phyloP scores from a whole-genome alignment of 1,140 invertebrate genomes.

The Drosophila subpulchrella region DNA sequence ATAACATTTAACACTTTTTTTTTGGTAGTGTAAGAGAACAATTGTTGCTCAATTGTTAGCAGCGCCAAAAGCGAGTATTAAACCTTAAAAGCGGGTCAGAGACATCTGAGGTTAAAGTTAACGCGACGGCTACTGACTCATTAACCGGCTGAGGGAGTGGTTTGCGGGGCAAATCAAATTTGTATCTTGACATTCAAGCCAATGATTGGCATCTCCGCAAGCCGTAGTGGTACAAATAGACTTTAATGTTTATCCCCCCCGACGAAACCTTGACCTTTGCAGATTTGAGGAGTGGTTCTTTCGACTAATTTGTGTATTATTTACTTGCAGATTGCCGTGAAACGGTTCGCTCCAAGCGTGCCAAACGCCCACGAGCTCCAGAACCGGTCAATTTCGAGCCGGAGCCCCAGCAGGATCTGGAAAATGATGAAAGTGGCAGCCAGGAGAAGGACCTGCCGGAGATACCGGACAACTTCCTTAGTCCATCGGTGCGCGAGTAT shows the following conservation, averaged over 20 bases:
- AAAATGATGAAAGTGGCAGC: conserved; percentile 88
- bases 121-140: conserved; percentile 31
- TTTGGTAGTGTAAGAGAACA: conserved; percentile 34
- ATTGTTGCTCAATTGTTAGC: conserved; percentile 54
- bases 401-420: conserved; percentile 88
- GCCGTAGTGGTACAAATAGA: background rate
- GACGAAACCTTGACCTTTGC: conserved; percentile 75
- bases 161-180: conserved; percentile 15
- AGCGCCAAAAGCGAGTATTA: conserved; percentile 15
- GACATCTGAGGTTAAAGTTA: conserved; percentile 50
- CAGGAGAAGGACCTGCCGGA: conserved; percentile 85
- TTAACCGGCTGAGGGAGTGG: conserved; percentile 36
- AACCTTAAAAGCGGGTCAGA: conserved; percentile 54
- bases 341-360: conserved; percentile 82
- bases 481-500: conserved; percentile 92
- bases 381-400: conserved; percentile 87
- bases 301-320: conserved; percentile 22
- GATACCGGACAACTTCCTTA: conserved; percentile 91
- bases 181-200: conserved; percentile 62
- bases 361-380: conserved; percentile 88
- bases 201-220: conserved; percentile 27
- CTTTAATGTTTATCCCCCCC: conserved; percentile 14
- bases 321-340: conserved; percentile 86
- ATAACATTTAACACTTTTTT: background rate
- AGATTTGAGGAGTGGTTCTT: conserved; percentile 34